These are phyloP conservation scores for Plodia interpunctella DNA, from an alignment of 1,140 invertebrate species.

Conservation along the genomic window DNA sequence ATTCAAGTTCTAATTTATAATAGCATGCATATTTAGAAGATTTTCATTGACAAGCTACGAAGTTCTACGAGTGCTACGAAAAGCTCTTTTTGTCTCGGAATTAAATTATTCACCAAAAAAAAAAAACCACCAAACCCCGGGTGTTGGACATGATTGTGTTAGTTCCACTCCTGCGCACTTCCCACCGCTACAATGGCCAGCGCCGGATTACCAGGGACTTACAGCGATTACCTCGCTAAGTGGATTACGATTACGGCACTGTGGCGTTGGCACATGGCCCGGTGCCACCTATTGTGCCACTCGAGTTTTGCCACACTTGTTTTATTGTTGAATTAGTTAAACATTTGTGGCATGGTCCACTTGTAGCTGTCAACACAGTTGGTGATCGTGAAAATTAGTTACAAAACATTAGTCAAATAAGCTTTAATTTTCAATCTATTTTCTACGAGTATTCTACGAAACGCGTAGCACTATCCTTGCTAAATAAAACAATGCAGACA, in stretches of 20 bases:
- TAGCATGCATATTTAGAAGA: too few species aligned
- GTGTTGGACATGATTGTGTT: constrained; percentile 30
- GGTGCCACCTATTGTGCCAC: constrained; percentile 14
- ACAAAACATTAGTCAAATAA: too few species aligned
- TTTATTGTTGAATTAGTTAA: neutral
- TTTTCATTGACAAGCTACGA: too few species aligned
- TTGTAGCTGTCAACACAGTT: neutral
- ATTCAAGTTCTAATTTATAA: too few species aligned
- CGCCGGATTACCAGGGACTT: constrained; percentile 21
- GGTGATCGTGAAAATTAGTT: too few species aligned
- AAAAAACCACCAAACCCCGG: neutral
- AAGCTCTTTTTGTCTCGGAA: too few species aligned
- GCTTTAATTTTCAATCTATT: too few species aligned
- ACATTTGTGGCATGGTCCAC: neutral
- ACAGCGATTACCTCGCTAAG: constrained; percentile 15
- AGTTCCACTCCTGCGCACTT: constrained; percentile 23
- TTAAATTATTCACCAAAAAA: neutral
- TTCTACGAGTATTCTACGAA: too few species aligned
- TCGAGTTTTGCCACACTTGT: neutral
- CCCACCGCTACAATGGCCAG: constrained; percentile 19
- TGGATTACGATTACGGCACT: constrained; percentile 26
- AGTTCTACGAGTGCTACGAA: too few species aligned
- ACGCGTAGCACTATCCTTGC: too few species aligned
- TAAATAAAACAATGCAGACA: too few species aligned
- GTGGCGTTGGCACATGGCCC: constrained; percentile 31